Evolutionary conservation across 2,113 vertebrate species (phyloP).

Genomic region (Ptyas mucosa): DNA sequence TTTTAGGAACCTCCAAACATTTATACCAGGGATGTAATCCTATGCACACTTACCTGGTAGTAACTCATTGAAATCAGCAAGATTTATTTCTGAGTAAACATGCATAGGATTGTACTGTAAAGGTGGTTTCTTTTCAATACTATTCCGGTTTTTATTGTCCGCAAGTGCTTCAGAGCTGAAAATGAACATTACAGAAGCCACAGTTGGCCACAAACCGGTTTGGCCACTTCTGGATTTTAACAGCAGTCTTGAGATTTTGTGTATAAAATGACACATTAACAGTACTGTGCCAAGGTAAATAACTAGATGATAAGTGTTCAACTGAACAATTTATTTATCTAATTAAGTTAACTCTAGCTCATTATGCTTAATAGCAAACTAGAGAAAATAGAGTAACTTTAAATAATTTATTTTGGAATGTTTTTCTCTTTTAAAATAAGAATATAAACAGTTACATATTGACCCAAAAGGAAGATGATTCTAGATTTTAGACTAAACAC

Average conservation of each 20-base stretch:
- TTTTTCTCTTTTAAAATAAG: slow-evolving; percentile 33
- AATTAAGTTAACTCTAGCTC: background rate
- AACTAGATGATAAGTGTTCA: slow-evolving; percentile 3
- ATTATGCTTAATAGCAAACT: slow-evolving; percentile 11
- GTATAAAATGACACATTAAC: background rate
- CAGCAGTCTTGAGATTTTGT: background rate
- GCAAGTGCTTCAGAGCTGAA: background rate
- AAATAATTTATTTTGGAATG: slow-evolving; percentile 14
- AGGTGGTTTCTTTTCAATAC: background rate
- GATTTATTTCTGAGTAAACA: background rate
- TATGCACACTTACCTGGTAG: background rate
- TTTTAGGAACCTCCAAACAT: background rate
- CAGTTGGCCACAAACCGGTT: background rate
- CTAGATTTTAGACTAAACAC: background rate
- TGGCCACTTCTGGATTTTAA: background rate
- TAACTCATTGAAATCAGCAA: background rate
- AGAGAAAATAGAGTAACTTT: slow-evolving; percentile 11
- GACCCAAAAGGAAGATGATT: background rate
- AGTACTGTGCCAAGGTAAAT: background rate
- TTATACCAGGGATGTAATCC: background rate
- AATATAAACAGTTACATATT: slow-evolving; percentile 2
- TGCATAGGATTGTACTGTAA: background rate
- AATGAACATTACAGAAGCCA: background rate
- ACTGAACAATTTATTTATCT: background rate
- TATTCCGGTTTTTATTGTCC: background rate